Evolutionary conservation across 2,113 vertebrate genomes (phyloP).

Genomic region (Sakesphorus luctuosus): DNA sequence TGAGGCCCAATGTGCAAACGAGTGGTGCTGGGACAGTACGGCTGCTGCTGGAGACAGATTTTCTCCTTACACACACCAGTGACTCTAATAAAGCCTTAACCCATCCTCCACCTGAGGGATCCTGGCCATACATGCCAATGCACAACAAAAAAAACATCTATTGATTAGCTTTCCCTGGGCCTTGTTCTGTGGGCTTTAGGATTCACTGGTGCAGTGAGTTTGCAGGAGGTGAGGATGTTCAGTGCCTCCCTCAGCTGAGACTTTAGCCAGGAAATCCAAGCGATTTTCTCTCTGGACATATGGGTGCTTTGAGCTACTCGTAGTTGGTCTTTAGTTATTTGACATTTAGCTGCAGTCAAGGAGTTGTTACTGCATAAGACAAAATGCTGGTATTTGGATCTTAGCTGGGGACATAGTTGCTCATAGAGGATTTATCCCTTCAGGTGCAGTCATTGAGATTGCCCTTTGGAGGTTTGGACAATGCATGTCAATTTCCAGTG

Average conservation of each 20-base stretch:
- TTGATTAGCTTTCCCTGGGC: not conserved
- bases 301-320: not conserved
- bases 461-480: not conserved
- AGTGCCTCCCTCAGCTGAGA: not conserved
- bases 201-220: not conserved
- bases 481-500: accelerated
- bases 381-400: not conserved
- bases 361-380: not conserved
- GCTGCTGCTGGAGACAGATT: not conserved
- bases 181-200: not conserved
- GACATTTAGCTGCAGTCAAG: not conserved
- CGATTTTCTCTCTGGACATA: not conserved
- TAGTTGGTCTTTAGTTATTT: not conserved
- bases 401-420: not conserved
- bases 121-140: not conserved
- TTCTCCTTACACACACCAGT: not conserved
- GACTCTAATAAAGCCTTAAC: not conserved
- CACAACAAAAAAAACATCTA: accelerated
- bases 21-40: accelerated
- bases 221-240: not conserved
- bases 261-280: not conserved
- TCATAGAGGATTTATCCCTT: not conserved
- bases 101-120: not conserved
- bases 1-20: not conserved
- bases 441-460: not conserved